Evolutionary conservation across 2,888 invertebrate species (phyloP).

Genomic region (Allygus modestus): DNA sequence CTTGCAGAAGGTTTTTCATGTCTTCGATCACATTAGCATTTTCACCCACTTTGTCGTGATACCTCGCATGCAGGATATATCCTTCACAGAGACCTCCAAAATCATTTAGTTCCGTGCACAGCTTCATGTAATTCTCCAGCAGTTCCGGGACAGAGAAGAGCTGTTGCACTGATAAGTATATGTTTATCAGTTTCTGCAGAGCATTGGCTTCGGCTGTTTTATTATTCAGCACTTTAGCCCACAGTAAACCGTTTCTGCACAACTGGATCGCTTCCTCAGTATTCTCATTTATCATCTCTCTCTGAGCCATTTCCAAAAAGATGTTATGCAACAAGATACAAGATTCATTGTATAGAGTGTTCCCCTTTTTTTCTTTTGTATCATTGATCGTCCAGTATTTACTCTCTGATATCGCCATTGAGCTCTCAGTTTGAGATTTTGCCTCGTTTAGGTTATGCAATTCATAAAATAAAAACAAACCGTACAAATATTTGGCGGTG

Average conservation of each 20-base stretch:
- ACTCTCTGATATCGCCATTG: background rate
- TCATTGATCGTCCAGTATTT: background rate
- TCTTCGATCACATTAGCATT: constrained; percentile 2
- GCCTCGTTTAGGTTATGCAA: background rate
- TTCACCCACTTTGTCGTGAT: background rate
- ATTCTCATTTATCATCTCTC: background rate
- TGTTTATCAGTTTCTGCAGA: background rate
- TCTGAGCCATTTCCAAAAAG: background rate
- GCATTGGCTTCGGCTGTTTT: background rate
- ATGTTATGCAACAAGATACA: constrained; percentile 9
- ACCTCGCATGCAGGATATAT: constrained; percentile 3
- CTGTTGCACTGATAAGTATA: background rate
- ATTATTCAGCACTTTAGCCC: background rate
- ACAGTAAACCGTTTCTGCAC: constrained; percentile 20
- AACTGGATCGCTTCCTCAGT: background rate
- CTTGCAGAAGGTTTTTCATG: constrained; percentile 12
- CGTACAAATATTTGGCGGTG: background rate
- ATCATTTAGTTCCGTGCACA: background rate
- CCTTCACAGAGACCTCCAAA: background rate
- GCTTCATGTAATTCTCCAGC: constrained; percentile 9
- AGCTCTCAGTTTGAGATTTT: background rate
- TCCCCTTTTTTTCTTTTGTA: background rate
- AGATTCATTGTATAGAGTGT: background rate
- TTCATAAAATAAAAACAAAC: constrained; percentile 1
- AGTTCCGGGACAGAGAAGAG: background rate